These are phyloP conservation scores for Pipistrellus pipistrellus DNA, from an alignment of 2,797 vertebrate species.

Conservation along the genomic window DNA sequence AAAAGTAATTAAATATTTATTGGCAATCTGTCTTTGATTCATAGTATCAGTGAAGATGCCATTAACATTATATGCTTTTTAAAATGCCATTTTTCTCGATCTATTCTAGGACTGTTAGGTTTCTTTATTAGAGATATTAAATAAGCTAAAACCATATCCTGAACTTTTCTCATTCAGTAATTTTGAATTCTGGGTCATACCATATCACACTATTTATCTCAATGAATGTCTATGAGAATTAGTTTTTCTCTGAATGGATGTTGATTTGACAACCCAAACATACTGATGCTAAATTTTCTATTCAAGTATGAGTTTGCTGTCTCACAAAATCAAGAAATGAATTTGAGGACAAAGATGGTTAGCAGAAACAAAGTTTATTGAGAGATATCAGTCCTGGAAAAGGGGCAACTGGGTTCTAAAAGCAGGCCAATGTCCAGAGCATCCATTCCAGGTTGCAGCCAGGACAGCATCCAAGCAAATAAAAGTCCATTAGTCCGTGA, in stretches of 20 bases:
- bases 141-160: constrained; percentile 40
- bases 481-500: too few species aligned
- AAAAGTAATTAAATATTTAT: constrained; percentile 28
- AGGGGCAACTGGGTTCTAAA: too few species aligned
- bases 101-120: background rate
- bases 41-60: background rate
- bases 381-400: too few species aligned
- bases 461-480: too few species aligned
- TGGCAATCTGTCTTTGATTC: constrained; percentile 32
- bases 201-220: background rate
- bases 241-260: constrained; percentile 22
- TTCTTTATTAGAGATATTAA: constrained; percentile 55
- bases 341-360: too few species aligned
- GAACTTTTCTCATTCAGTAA: background rate
- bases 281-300: too few species aligned
- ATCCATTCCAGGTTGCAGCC: too few species aligned
- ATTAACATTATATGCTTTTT: constrained; percentile 43
- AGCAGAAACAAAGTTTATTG: too few species aligned
- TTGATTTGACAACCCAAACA: constrained; percentile 25
- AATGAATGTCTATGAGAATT: background rate
- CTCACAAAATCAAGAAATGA: too few species aligned
- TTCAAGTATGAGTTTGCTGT: too few species aligned
- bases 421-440: too few species aligned
- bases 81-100: constrained; percentile 24
- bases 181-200: constrained; percentile 32